Conservation (phyloP, 2,888 invertebrate genomes). For the Lordiphosa fenestrarum region DNA sequence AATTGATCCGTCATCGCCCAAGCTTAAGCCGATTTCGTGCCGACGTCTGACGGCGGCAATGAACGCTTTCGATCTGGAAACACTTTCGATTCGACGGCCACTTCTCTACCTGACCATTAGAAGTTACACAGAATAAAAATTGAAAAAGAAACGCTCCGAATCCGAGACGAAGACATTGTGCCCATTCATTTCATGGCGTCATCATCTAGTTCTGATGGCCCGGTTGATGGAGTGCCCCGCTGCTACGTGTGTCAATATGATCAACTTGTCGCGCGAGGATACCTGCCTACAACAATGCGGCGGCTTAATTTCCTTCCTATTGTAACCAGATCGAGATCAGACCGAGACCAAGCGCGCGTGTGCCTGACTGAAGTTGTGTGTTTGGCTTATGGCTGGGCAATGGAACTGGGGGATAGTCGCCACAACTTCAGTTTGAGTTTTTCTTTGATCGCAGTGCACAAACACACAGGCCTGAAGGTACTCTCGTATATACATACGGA, state of each 20-base stretch:
- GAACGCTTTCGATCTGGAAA: slow-evolving; percentile 27
- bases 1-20: slow-evolving; percentile 71
- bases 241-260: slow-evolving; percentile 65
- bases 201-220: slow-evolving; percentile 24
- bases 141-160: background rate
- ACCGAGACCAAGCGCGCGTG: slow-evolving; percentile 48
- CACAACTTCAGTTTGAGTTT: slow-evolving; percentile 73
- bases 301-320: slow-evolving; percentile 68
- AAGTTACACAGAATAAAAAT: background rate
- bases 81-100: slow-evolving; percentile 27
- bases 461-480: slow-evolving; percentile 17
- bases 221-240: slow-evolving; percentile 36
- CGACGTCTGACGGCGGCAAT: slow-evolving; percentile 47
- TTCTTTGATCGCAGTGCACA: slow-evolving; percentile 47
- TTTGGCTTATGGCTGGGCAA: slow-evolving; percentile 43
- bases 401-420: slow-evolving; percentile 46
- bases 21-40: slow-evolving; percentile 40
- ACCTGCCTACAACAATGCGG: slow-evolving; percentile 39
- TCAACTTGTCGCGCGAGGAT: slow-evolving; percentile 48
- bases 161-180: slow-evolving; percentile 26
- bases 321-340: slow-evolving; percentile 43
- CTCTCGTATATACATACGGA: slow-evolving; percentile 25
- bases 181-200: slow-evolving; percentile 50
- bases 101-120: slow-evolving; percentile 5
- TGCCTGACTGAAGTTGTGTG: slow-evolving; percentile 63